Base-by-base conservation (phyloP, 2,888 invertebrate species). In the Tuta absoluta region DNA sequence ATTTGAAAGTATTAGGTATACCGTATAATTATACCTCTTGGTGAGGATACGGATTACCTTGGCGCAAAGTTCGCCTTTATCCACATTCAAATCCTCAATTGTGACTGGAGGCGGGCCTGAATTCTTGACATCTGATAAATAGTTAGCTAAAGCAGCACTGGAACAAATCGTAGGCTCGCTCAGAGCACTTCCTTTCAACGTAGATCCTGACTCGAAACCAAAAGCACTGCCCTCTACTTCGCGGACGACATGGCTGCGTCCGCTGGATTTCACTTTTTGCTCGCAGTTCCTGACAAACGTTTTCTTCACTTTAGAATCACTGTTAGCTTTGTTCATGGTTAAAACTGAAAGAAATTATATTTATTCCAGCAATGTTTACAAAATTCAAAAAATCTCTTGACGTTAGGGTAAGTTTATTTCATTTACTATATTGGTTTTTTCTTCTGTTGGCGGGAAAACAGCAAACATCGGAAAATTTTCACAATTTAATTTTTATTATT, bases 291-390 rank as follows among this genome's bases (percentile, higher is more conserved):
- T 77, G 11, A 90, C 72, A 1, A 91, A 75, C 1, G 86, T 86
- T 76, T 91, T 91, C 69, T 87, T 89, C 21, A 91, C 86, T 77
- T 85, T 89, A 0, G 81, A 74, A 68, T 90, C 89, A 11, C 72
- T 68, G n/a, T 78, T 75, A 64, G 71, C 66, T 70, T 81, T 89
- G 61, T 77, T 80, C 89, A 89, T 89, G 19, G 37, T 33, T 33
- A 49, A 21, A 48, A 61, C 8, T 38, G 33, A 19, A 38, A 49
- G n/a, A 24, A 12, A 49, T 14, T 11, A 21, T 38, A 38, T 19
- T 28, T 11, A 41, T 37, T 38, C 23, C 14, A 53, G 17, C 11
- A 56, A 45, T 63, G 57, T 57, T 56, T 63, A 57, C 57, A 45
- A 48, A 63, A 56, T 28, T 62, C 19, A 10, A 51, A 51, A 61